Base-by-base conservation (phyloP, 2,888 invertebrate genomes). In the Calephelis perditalis region DNA sequence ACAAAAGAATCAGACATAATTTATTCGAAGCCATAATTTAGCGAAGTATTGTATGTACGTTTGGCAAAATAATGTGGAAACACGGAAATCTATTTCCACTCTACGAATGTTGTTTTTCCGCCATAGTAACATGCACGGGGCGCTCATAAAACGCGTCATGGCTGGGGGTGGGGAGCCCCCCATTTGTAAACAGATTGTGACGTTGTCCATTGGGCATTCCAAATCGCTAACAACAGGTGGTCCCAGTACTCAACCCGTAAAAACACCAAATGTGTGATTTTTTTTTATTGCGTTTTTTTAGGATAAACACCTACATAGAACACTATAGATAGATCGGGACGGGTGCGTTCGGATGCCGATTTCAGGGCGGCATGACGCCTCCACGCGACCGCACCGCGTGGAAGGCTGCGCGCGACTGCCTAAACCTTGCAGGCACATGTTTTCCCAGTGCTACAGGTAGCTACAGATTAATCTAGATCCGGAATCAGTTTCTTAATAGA, bases 141-240 rank as follows among this genome's bases (percentile, higher is more conserved):
- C 77, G 81, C 75, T 79, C 79, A 82, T 87, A 84, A 86, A 86
- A 72, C 75, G 84, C 89, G 89, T 90, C 89, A 89, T 76, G 75
- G 74, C 75, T 70, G 70, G 72, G 70, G 77, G 78, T 66, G 82
- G 80, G 81, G 79, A 78, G 70, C 71, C 74, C 78, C 79, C 81
- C 79, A 79, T 84, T 83, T 82, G 89, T 90, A 90, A 89, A 90
- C 89, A 90, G 83, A 83, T 84, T 79, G 82, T 84, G 86, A 84
- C 85, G 83, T 73, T 81, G 76, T 76, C 81, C 79, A 76, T 75
- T 76, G 77, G 81, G 79, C 82, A 80, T 76, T 79, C 76, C 79
- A 79, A 84, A 85, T 79, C 77, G 79, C 75, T 75, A 71, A 76
- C 88, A 90, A 87, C 89, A 87, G 88, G 88, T 90, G 86, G 86